A percentile compares a stretch with the other conserved stretches of the same genome.
These are phyloP conservation scores for Diadema setosum DNA, from an alignment of 35 echinoderm and acorn worm species.

Conservation along the genomic window DNA sequence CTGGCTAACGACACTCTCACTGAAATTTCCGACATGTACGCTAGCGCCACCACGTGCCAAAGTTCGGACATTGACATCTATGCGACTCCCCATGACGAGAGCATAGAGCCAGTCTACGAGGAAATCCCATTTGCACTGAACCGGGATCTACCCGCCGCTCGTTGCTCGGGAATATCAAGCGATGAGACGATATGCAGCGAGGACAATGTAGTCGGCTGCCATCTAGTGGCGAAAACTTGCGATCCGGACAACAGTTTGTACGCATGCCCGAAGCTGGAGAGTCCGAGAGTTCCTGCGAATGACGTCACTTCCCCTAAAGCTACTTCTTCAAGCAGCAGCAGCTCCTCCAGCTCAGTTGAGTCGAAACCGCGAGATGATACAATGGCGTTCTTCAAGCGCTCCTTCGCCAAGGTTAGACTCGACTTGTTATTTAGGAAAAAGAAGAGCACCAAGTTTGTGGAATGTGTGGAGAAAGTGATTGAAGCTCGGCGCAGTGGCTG, in stretches of 20 bases:
- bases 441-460: slow-evolving; percentile 57
- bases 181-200: not conserved
- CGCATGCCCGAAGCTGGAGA: not conserved
- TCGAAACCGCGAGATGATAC: slow-evolving; percentile 5
- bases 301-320: not conserved
- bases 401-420: slow-evolving; percentile 31
- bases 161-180: not conserved
- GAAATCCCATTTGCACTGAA: not conserved
- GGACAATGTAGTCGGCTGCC: slow-evolving; percentile 1
- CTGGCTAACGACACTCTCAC: slow-evolving; percentile 1
- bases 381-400: slow-evolving; percentile 66
- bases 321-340: not conserved
- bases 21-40: not conserved
- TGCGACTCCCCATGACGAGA: not conserved
- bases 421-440: slow-evolving; percentile 28
- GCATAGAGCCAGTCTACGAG: slow-evolving; percentile 1
- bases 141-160: not conserved
- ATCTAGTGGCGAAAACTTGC: not conserved
- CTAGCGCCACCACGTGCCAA: slow-evolving; percentile 9
- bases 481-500: slow-evolving; percentile 84
- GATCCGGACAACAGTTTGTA: not conserved
- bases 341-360: slow-evolving; percentile 1
- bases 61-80: not conserved
- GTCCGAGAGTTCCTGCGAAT: not conserved
- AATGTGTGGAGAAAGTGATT: slow-evolving; percentile 74